These are phyloP conservation scores for Aphodius granarius DNA, from an alignment of 2,888 invertebrate species.

Conservation along the genomic window DNA sequence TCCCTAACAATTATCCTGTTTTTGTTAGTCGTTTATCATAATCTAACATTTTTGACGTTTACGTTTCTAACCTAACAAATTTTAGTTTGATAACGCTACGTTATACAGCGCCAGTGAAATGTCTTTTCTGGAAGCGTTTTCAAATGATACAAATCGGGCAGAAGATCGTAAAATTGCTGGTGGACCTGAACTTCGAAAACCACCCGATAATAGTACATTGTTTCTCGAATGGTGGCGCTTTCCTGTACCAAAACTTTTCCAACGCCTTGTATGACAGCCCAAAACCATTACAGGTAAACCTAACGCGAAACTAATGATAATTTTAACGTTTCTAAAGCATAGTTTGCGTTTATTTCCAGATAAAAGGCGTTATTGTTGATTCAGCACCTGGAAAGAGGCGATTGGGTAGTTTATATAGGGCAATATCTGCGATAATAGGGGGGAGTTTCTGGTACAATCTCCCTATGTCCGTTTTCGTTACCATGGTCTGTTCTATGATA, in stretches of 20 bases:
- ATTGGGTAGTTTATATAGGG: constrained; percentile 60
- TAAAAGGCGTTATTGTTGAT: constrained; percentile 70
- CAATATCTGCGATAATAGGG: constrained; percentile 64
- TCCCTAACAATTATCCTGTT: too few species aligned
- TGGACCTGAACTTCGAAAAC: constrained; percentile 67
- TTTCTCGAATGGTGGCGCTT: constrained; percentile 77
- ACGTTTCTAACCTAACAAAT: not conserved
- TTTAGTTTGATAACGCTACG: constrained; percentile 69
- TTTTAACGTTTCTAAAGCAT: constrained; percentile 18
- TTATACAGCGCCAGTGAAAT: constrained; percentile 70
- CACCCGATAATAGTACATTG: constrained; percentile 75
- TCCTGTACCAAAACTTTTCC: constrained; percentile 69
- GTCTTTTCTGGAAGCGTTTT: constrained; percentile 64
- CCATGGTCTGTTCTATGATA: constrained; percentile 61
- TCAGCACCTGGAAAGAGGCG: constrained; percentile 70
- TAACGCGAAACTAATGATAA: too few species aligned
- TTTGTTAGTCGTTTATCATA: too few species aligned
- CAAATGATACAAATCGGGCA: constrained; percentile 65
- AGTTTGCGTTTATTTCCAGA: constrained; percentile 46
- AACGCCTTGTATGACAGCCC: constrained; percentile 59
- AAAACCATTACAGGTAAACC: constrained; percentile 57
- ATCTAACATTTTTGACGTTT: not conserved
- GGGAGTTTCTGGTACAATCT: constrained; percentile 60
- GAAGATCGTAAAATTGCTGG: constrained; percentile 65
- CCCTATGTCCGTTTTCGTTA: constrained; percentile 59